phyloP scores from a whole-genome alignment of 2,113 vertebrate species.

The Rostratula benghalensis region DNA sequence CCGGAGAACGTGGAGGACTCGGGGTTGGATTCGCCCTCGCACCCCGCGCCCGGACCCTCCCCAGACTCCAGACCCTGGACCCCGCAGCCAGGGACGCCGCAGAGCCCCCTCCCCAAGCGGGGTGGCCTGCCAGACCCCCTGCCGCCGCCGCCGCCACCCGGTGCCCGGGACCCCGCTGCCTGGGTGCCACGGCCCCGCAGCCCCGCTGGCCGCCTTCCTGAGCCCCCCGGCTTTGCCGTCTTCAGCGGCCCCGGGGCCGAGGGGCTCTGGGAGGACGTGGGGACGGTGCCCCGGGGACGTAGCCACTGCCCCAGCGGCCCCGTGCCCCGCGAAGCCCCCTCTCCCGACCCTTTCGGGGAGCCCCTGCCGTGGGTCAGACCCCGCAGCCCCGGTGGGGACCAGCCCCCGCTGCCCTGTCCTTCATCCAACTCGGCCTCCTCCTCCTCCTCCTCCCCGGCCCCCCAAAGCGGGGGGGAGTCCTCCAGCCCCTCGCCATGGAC shows the following conservation, averaged over 20 bases:
- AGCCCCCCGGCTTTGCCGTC: slow-evolving; percentile 51
- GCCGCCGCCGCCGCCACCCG: background rate
- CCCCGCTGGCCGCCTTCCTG: background rate
- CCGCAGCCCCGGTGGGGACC: background rate
- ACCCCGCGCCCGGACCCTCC: slow-evolving; percentile 83
- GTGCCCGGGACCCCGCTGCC: background rate
- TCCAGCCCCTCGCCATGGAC: slow-evolving; percentile 69
- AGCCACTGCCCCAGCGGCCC: background rate
- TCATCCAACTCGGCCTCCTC: slow-evolving; percentile 34
- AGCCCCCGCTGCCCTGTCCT: background rate
- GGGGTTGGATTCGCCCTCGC: slow-evolving; percentile 89
- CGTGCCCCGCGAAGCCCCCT: background rate
- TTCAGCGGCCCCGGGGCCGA: slow-evolving; percentile 63
- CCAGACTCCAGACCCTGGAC: slow-evolving; percentile 87
- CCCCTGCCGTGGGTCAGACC: background rate
- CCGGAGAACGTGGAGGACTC: slow-evolving; percentile 94
- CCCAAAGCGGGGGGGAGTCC: slow-evolving; percentile 18
- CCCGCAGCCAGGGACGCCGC: slow-evolving; percentile 72
- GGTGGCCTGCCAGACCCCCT: background rate
- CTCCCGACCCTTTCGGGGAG: background rate
- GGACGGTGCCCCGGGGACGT: background rate
- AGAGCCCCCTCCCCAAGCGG: slow-evolving; percentile 51
- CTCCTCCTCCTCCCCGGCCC: slow-evolving; percentile 34
- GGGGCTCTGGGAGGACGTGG: background rate
- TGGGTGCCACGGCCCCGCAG: slow-evolving; percentile 45